These are phyloP conservation scores for Grammomys dolichurus DNA, from an alignment of 2,113 vertebrate species.

Conservation along the genomic window DNA sequence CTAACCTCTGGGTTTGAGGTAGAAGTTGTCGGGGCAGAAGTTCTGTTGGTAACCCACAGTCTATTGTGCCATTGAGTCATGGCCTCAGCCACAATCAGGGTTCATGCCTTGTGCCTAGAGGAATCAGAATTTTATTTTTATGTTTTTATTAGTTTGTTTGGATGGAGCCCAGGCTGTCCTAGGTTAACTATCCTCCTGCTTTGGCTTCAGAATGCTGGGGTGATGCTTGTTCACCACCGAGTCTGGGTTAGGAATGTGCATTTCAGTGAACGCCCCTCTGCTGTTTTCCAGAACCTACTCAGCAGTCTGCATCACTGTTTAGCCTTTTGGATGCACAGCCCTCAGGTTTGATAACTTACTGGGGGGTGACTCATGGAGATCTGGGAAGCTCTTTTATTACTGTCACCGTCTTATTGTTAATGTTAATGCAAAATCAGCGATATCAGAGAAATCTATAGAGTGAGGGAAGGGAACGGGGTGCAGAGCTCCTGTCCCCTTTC, in stretches of 20 bases:
- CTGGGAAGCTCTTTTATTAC: not conserved
- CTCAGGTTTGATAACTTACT: not conserved
- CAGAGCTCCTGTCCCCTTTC: not conserved
- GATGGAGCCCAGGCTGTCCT: not conserved
- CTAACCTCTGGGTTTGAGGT: not conserved
- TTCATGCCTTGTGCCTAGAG: not conserved
- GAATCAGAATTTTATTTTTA: not conserved
- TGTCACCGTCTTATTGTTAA: not conserved
- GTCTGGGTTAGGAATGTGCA: not conserved
- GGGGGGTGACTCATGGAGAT: constrained; percentile 10
- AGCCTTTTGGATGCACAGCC: not conserved
- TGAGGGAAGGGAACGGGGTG: not conserved
- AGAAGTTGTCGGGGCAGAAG: not conserved
- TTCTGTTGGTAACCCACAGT: not conserved
- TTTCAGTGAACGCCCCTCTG: not conserved
- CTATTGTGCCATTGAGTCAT: not conserved
- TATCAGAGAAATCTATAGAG: not conserved
- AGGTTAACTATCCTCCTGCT: not conserved
- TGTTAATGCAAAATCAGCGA: not conserved
- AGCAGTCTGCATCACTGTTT: not conserved
- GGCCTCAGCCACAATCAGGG: not conserved
- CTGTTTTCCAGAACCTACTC: not conserved
- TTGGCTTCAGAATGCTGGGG: not conserved
- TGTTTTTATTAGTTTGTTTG: not conserved
- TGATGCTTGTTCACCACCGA: no score